Base-by-base conservation (phyloP, 2,113 vertebrate species). In the Melanotaenia duboulayi region DNA sequence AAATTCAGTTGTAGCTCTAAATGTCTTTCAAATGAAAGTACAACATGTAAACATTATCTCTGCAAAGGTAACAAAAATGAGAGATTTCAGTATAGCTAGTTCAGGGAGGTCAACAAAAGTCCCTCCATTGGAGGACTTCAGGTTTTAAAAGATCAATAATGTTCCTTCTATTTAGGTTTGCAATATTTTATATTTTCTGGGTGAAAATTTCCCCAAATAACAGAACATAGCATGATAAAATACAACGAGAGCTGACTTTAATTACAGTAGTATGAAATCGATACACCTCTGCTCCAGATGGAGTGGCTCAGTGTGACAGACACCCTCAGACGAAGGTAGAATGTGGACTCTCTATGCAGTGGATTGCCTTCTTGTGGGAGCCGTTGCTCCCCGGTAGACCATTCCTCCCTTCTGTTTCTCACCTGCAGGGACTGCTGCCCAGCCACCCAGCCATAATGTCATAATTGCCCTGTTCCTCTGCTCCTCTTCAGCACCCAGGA, bases 331-430 rank as follows among this genome's bases (percentile, higher is more conserved):
- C 8, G 22, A 58, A 68, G 63, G 52, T 37, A n/a, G 48, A 65
- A 23, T 40, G 39, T 40, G 25, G 71, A 63, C 71, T 64, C 51
- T 84, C 54, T 32, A 72, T 89, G 85, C 80, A 78, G 66, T 84
- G 84, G 91, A 92, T 90, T 85, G 78, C 78, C 88, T 90, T 91
- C 91, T 85, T 86, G 67, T 83, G 88, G 87, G 92, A 92, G 89
- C 54, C 42, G 76, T 75, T 39, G 7, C 23, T 82, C 78, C 68
- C 78, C 35, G 60, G 69, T 72, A 57, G 66, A 61, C 79, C 72
- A 61, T 86, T 84, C 85, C 59, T 61, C 32, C 78, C 71, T 60
- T 71, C 72, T 74, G 76, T 62, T 68, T 83, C 78, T 78, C 80
- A 79, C 82, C 88, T 87, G 81, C 84, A 87, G 84, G 82, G 81